phyloP scores from a whole-genome alignment of 2,888 invertebrate species.

The Lasioglossum morio region DNA sequence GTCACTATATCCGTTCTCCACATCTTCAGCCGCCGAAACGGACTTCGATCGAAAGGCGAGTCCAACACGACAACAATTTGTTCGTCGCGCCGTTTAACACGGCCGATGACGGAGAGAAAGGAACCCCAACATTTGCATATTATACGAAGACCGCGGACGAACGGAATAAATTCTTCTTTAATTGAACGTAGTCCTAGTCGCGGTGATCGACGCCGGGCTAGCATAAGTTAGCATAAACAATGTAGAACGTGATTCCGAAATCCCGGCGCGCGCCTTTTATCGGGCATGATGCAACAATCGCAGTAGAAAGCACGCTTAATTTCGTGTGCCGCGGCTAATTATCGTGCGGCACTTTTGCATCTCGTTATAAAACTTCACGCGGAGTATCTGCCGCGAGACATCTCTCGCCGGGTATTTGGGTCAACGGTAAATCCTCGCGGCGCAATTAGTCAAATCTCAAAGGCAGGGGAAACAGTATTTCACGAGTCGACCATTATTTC shows the following conservation, averaged over 20 bases:
- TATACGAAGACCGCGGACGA: slow-evolving; percentile 47
- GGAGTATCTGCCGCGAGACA: background rate
- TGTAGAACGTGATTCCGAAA: slow-evolving; percentile 49
- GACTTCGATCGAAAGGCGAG: slow-evolving; percentile 15
- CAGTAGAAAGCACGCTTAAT: background rate
- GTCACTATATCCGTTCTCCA: slow-evolving; percentile 31
- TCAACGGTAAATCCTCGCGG: background rate
- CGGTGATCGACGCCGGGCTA: slow-evolving; percentile 33
- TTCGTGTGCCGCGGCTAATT: background rate
- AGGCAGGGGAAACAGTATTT: slow-evolving; percentile 8
- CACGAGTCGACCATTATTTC: slow-evolving; percentile 4
- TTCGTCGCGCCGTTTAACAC: slow-evolving; percentile 58
- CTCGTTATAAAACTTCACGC: background rate
- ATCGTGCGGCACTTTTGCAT: background rate
- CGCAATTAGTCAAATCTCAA: slow-evolving; percentile 10
- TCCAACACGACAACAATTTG: slow-evolving; percentile 62
- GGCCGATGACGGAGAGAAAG: slow-evolving; percentile 25
- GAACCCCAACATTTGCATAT: slow-evolving; percentile 56
- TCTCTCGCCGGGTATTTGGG: background rate
- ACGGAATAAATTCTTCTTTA: slow-evolving; percentile 59
- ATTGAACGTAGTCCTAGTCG: slow-evolving; percentile 58
- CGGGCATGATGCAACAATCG: slow-evolving; percentile 52
- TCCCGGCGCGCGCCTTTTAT: slow-evolving; percentile 41
- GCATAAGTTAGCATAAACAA: slow-evolving; percentile 55
- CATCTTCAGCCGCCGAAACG: slow-evolving; percentile 18